Percentiles rank a stretch among this genome's conserved stretches.
Conservation (phyloP, 1,140 invertebrate genomes). For the Phthorimaea operculella region DNA sequence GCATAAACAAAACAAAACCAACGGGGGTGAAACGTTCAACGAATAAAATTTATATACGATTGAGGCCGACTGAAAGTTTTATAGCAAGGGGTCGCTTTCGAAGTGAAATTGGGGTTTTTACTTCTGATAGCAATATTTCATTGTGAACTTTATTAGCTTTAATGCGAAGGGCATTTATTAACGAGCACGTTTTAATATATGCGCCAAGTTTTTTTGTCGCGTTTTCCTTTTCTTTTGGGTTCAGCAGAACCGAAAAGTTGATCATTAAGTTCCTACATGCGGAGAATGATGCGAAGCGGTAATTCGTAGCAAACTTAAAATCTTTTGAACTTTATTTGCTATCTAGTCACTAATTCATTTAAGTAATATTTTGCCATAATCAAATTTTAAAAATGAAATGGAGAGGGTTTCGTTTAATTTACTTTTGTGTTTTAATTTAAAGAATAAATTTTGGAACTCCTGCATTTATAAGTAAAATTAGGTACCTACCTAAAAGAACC, state of each 20-base stretch:
- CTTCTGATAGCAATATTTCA: conserved; percentile 45
- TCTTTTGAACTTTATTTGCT: no score
- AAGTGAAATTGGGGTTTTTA: conserved; percentile 33
- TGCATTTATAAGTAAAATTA: no score
- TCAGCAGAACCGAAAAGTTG: not conserved
- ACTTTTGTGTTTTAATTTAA: no score
- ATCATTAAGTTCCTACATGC: no score
- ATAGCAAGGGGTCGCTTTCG: conserved; percentile 30
- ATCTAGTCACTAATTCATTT: no score
- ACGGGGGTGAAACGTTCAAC: conserved; percentile 23
- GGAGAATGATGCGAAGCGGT: no score
- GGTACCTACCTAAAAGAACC: no score
- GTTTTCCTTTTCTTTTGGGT: conserved; percentile 7
- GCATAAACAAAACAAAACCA: conserved; percentile 25
- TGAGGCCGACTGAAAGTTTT: conserved; percentile 42
- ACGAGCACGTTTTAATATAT: conserved; percentile 21
- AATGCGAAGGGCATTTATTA: conserved; percentile 35
- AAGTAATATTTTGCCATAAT: no score
- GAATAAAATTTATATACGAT: conserved; percentile 43
- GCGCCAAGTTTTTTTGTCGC: conserved; percentile 6
- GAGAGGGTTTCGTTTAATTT: no score
- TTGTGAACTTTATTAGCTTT: conserved; percentile 42
- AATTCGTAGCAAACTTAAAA: no score
- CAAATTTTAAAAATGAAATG: no score
- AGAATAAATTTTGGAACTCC: no score